Base-by-base conservation (phyloP, 2,797 vertebrate genomes). In the Hyperoplus immaculatus region DNA sequence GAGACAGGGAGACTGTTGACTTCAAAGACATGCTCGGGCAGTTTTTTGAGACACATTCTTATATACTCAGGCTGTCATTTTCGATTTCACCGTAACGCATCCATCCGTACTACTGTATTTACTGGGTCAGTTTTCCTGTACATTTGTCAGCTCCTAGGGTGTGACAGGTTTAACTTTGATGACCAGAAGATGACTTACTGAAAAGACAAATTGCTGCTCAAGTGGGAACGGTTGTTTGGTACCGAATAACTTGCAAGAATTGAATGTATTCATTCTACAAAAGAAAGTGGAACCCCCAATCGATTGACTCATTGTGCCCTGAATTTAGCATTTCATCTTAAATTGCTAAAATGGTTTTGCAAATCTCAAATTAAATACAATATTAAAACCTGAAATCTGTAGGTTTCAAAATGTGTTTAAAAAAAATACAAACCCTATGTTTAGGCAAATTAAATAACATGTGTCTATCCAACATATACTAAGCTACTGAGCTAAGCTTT, bases 1-100 rank as follows among this genome's bases (percentile, higher is more conserved):
- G 75, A 80, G 78, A 87, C 70, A 14, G 9, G 8, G 29, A 77
- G 77, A 66, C 61, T 78, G 81, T 82, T 68, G 59, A 84, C 81
- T 87, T 91, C 81, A 85, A 89, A 88, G 78, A 59, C 73, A 76
- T 55, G 42, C 12, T 75, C 18, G 4, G 47, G 58, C 72, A 69
- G 14, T 73, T 87, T 72, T 84, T 78, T 81, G 47, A 75, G 58
- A 63, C 38, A 41, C 21, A 51, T 73, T 81, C 18, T 68, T 70
- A 62, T 80, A 78, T 84, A 69, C 72, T 59, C 62, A 16, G 12
- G 29, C 61, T 88, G 70, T 87, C 75, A 68, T 47, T 83, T 87
- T 85, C 15, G 56, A 38, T 85, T 78, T 70, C 21, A 21, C 12
- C 7, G 29, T 64, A 60, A 71, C 51, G 16, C 55, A 15, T 77